A percentile compares a stretch with the other conserved stretches of the same genome.
phyloP scores from a whole-genome alignment of 53 echinoderm and acorn worm genomes.

The Antedon mediterranea region DNA sequence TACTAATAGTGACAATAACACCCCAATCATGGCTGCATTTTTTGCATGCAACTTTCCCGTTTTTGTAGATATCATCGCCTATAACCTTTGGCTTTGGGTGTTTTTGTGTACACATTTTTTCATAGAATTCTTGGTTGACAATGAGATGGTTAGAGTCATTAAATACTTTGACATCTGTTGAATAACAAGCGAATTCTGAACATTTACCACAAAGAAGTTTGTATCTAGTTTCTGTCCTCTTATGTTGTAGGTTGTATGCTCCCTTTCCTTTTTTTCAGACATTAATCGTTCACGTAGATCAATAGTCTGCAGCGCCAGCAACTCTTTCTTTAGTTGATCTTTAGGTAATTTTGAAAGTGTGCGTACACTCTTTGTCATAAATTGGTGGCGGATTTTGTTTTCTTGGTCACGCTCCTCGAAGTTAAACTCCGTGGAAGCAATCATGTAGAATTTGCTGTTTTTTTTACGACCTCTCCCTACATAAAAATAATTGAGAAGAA shows the following conservation, averaged over 20 bases:
- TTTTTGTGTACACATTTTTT: constrained; percentile 16
- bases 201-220: constrained; percentile 29
- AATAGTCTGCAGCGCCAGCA: constrained; percentile 1
- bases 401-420: constrained; percentile 15
- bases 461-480: constrained; percentile 39
- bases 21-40: not conserved
- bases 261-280: constrained; percentile 4
- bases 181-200: constrained; percentile 16
- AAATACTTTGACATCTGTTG: constrained; percentile 27
- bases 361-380: constrained; percentile 27
- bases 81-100: constrained; percentile 44
- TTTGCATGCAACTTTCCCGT: not conserved
- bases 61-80: constrained; percentile 10
- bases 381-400: constrained; percentile 18
- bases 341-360: not conserved
- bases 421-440: constrained; percentile 32
- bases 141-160: constrained; percentile 29
- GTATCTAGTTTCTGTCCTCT: constrained; percentile 14
- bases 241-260: constrained; percentile 3
- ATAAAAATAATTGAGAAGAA: not conserved
- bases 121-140: constrained; percentile 10
- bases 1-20: not conserved
- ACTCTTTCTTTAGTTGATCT: not conserved
- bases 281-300: constrained; percentile 4
- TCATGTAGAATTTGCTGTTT: constrained; percentile 36